Evolutionary conservation across 2,797 vertebrate species (phyloP), one percentile per base, ranked within the genome.

Genomic region (Cottoperca gobio): DNA sequence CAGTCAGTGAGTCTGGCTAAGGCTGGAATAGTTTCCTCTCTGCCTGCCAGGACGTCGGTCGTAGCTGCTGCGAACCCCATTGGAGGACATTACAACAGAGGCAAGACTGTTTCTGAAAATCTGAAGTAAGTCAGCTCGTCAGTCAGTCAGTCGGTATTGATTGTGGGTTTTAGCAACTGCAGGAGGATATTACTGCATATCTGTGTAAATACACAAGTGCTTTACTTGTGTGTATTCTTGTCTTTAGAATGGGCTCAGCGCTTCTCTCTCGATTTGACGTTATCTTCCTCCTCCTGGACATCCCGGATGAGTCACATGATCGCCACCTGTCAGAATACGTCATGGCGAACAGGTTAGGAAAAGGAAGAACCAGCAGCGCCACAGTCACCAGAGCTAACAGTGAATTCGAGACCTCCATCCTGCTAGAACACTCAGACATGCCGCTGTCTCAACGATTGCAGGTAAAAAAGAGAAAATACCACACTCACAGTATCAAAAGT

Each of bases 1-100:
- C 98, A 99, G 85, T 97, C 96, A 60, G 99, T 99, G 82, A 99
- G 98, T 81, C 95, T 99, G 85, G 98, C 98, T 6, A 99, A 99
- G 85, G 98, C 98, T 65, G 98, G 98, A 5, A 96, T 99, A 43
- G 97, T 99, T 42, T 99, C 97, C 85, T 97, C 95, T 45, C 95
- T 99, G 69, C 98, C 98, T 23, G 97, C 98, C 76, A 95, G 98
- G 66, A 96, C 98, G 0, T 98, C 98, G 0, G 97, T 99, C 14
- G 77, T 99, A 33, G 98, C 98, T 52, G 98, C 98, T 28, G 98
- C 97, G 21, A 99, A 99, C 88, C 98, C 98, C 0, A 89, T 95
- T 0, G 97, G 98, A 81, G 98, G 98, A 39, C 98, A 99, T 90
- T 99, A 99, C 73, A 99, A 99, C 94, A 96, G 97, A 91, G 96